Evolutionary conservation across 2,113 vertebrate species (phyloP), one percentile per base, ranked within the genome.

Genomic region (Antechinus stuartii): DNA sequence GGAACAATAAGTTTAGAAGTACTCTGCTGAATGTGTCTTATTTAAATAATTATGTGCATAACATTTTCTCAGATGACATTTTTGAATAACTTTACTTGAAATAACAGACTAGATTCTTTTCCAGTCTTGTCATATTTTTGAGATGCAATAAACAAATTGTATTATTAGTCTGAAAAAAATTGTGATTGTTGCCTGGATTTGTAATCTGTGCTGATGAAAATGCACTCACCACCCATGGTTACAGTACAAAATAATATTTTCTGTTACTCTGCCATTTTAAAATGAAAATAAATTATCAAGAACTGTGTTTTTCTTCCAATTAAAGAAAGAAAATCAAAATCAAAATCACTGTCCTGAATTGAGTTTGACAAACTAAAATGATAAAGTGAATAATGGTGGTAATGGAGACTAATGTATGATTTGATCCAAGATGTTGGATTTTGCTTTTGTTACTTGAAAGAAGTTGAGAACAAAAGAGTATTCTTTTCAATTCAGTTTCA

Each of bases 391-490:
- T 93, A 97, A 96, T 27, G 92, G 68, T 92, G 96, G 35, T 76
- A 76, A 76, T 76, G n/a, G 35, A 61, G 92, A 96, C n/a, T 92
- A 94, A 97, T 94, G 92, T 49, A 94, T 92, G 96, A 95, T 95
- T 96, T 68, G 96, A 97, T 94, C 35, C 49, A 94, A 53, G 96
- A 61, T 54, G 96, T 96, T 97, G 89, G 92, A 92, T 49, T 91
- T 92, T 94, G 46, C 93, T 90, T 97, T 96, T 92, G 91, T 97
- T 97, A 96, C 96, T 97, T 98, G 97, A 96, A 97, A 97, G 97
- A 94, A 97, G 92, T 96, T 96, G 94, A 68, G 12, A 92, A 95
- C 91, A 93, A 54, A 76, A 97, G 90, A 2, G 50, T 53, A 95
- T 54, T 95, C 52, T 57, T 94, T 23, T 92, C 0, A 52, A 52